Conservation (phyloP, 2,797 vertebrate species). For the Microhierax caerulescens region DNA sequence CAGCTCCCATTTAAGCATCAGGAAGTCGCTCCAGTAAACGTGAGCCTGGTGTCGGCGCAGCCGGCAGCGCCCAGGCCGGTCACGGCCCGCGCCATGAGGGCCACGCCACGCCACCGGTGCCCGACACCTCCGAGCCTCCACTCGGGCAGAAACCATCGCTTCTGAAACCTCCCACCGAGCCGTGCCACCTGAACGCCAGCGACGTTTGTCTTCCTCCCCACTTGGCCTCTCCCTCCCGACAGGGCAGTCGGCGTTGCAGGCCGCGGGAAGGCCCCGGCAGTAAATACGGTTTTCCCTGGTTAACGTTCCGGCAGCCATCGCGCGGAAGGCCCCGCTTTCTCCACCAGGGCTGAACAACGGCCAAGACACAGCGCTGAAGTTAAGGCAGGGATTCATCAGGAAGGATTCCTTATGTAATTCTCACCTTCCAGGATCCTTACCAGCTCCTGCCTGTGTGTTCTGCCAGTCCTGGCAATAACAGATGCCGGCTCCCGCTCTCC, state of each 20-base stretch:
- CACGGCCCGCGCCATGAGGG: too few relatives aligned
- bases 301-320: neutral
- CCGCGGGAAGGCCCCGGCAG: neutral
- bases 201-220: neutral
- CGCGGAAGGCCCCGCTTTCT: neutral
- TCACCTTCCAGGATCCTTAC: constrained; percentile 49
- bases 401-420: constrained; percentile 52
- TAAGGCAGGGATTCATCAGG: neutral
- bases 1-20: neutral
- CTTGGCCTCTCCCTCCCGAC: neutral
- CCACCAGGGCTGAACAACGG: neutral
- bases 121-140: neutral
- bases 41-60: neutral
- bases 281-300: neutral
- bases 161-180: neutral
- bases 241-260: neutral
- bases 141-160: neutral
- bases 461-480: constrained; percentile 6
- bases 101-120: rapidly evolving
- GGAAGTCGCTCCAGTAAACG: neutral
- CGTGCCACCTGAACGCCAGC: neutral
- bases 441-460: constrained; percentile 33
- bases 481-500: constrained; percentile 31
- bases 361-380: neutral
- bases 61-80: too few relatives aligned